Conservation (phyloP, 2,797 vertebrate genomes). For the Tragopan temminckii region DNA sequence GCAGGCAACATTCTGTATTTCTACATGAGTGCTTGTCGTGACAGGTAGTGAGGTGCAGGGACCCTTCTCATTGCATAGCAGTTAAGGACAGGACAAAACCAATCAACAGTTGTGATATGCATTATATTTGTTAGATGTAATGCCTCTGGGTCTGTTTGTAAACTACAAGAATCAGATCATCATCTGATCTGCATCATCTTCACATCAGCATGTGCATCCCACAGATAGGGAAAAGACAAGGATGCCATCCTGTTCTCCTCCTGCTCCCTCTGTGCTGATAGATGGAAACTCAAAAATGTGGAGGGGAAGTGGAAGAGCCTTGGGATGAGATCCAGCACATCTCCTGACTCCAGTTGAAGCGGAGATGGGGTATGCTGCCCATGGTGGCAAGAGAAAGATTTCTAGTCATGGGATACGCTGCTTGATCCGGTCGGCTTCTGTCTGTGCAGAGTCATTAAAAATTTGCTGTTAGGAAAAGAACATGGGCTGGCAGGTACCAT, state of each 20-base stretch:
- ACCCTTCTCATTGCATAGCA: fast-evolving
- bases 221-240: background rate
- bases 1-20: background rate
- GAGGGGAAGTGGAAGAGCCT: background rate
- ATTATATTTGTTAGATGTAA: background rate
- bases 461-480: background rate
- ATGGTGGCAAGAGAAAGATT: background rate
- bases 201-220: background rate
- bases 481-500: background rate
- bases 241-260: background rate
- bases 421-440: background rate
- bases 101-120: background rate
- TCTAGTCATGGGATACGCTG: fast-evolving
- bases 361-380: background rate
- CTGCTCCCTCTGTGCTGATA: background rate
- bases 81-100: background rate
- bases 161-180: background rate
- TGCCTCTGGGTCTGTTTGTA: background rate
- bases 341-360: background rate
- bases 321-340: background rate
- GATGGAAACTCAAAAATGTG: background rate
- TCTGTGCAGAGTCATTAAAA: constrained; percentile 14
- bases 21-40: fast-evolving
- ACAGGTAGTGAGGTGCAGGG: background rate
- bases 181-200: too few species aligned